Conservation (phyloP, 2,113 vertebrate genomes). For the Apistogramma diplotaenia region DNA sequence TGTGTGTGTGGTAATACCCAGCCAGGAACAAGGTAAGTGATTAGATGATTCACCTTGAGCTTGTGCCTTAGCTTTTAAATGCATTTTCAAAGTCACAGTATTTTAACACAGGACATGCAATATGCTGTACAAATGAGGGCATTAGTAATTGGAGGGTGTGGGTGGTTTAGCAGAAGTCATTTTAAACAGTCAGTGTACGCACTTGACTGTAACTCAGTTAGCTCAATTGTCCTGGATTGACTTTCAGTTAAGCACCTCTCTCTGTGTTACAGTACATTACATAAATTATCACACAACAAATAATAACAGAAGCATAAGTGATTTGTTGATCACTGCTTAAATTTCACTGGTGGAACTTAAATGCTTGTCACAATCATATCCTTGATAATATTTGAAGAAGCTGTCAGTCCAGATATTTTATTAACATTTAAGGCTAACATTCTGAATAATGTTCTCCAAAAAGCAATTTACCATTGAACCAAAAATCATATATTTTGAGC, state of each 20-base stretch:
- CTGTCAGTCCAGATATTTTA: too few relatives aligned
- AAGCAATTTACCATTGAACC: background rate
- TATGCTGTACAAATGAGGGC: conserved; percentile 39
- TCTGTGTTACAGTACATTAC: background rate
- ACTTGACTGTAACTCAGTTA: conserved; percentile 16
- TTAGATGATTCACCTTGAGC: conserved; percentile 66
- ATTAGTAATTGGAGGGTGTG: conserved; percentile 31
- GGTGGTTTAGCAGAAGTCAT: conserved; percentile 18
- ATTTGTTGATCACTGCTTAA: background rate
- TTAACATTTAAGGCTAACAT: background rate
- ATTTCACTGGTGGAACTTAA: background rate
- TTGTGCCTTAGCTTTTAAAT: conserved; percentile 51
- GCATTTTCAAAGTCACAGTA: conserved; percentile 67
- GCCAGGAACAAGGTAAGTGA: conserved; percentile 57
- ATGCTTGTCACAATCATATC: too few relatives aligned
- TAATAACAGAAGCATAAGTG: background rate
- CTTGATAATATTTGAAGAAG: too few relatives aligned
- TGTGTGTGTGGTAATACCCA: background rate
- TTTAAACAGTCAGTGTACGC: conserved; percentile 24
- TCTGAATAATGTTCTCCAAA: background rate
- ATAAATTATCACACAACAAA: background rate
- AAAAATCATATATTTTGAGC: background rate
- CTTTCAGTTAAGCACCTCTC: background rate
- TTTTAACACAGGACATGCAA: conserved; percentile 50
- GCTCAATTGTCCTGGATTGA: background rate